Base-by-base conservation (phyloP, 2,888 invertebrate species). In the Oscheius sp. region DNA sequence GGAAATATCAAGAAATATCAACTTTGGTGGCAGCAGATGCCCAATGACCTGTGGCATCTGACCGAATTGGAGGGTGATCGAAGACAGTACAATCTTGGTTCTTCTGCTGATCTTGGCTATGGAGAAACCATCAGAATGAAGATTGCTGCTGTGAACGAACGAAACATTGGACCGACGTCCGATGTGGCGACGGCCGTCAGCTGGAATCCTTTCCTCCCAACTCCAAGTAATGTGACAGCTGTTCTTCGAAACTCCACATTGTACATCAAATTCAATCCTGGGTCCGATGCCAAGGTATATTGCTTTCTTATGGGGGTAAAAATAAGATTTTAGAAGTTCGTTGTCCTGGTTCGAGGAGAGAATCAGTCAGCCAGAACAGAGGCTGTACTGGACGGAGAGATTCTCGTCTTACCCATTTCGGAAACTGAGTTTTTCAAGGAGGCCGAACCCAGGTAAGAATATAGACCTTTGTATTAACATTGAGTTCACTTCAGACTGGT, bases 91-190 rank as follows among this genome's bases (percentile, higher is more conserved):
- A 68, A 68, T 37, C 10, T 68, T 10, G 53, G 35, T 1, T 7
- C 53, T 7, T n/a, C 42, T 1, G 68, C 53, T 7, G 37, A 53
- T 53, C 32, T 68, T 33, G 68, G 77, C 42, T 66, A 76, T 13
- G 73, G 75, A n/a, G 63, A 73, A 21, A 70, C 68, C 32, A 77
- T 78, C 65, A 51, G 73, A 58, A 33, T 81, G 62, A 79, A 77
- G 42, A 76, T 81, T 75, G 75, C 79, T 33, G 73, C 79, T 2
- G 71, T 73, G 10, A 81, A 81, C 60, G 77, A 79, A 33, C 63
- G 59, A 53, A 74, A 76, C 55, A 77, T 74, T 33, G 79, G 79
- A 21, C 80, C 80, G 1, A 70, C 63, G 1, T 59, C 72, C 32
- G 32, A 63, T 13, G 68, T 68, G 2, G 37, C 47, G 10, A 60